Conservation (phyloP, 2,888 invertebrate genomes). For the Athetis lepigone region DNA sequence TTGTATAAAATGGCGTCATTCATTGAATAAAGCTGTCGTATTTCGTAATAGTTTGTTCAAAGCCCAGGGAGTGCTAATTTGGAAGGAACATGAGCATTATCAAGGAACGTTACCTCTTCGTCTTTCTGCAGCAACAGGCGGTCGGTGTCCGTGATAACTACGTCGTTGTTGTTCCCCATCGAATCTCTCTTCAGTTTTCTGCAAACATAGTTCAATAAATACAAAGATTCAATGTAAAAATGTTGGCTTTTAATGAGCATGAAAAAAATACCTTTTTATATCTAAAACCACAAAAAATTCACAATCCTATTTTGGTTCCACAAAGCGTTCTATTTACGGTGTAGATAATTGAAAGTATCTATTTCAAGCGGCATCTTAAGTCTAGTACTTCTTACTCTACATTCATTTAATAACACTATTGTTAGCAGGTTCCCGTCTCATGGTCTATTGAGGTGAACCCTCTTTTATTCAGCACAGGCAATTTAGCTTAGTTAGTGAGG, state of each 20-base stretch:
- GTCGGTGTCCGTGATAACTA: slow-evolving; percentile 96
- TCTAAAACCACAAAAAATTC: slow-evolving; percentile 3
- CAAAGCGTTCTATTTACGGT: too few relatives aligned
- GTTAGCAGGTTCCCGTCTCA: slow-evolving; percentile 35
- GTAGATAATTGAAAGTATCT: too few relatives aligned
- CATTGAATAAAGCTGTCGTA: too few relatives aligned
- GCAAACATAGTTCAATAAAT: slow-evolving; percentile 55
- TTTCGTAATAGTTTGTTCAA: too few relatives aligned
- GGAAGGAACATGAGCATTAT: too few relatives aligned
- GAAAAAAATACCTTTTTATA: not conserved
- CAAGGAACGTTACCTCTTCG: slow-evolving; percentile 97
- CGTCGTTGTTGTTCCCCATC: slow-evolving; percentile 92
- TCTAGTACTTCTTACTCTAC: not conserved
- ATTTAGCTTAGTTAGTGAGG: slow-evolving; percentile 66
- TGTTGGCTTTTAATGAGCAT: slow-evolving; percentile 11
- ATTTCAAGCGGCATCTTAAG: slow-evolving; percentile 3
- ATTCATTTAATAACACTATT: slow-evolving; percentile 42
- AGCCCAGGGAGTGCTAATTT: too few relatives aligned
- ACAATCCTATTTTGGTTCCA: too few relatives aligned
- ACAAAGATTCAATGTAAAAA: not conserved
- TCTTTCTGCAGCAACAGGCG: slow-evolving; percentile 97
- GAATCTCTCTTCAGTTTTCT: slow-evolving; percentile 98
- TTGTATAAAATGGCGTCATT: not conserved
- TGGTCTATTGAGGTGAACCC: slow-evolving; percentile 55
- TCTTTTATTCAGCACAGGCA: slow-evolving; percentile 59